phyloP scores from a whole-genome alignment of 2,888 invertebrate species.

The Stenurella melanura region DNA sequence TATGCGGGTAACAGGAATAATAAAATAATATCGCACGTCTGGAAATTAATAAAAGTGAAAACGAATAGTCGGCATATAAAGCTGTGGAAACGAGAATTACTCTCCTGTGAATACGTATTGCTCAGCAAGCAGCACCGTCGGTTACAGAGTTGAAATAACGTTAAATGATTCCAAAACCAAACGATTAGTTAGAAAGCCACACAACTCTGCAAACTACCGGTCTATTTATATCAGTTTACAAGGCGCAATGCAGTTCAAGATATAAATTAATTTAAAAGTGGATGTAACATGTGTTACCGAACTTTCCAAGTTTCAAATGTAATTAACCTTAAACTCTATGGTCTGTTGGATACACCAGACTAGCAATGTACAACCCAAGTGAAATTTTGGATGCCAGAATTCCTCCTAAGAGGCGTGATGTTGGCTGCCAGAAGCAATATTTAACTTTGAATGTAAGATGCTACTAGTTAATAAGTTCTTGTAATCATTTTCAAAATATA shows the following conservation, averaged over 20 bases:
- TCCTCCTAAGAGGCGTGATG: constrained; percentile 24
- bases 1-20: constrained; percentile 11
- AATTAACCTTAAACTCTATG: constrained; percentile 62
- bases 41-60: constrained; percentile 30
- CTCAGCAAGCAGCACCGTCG: constrained; percentile 1
- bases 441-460: constrained; percentile 15
- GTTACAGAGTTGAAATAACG: constrained; percentile 10
- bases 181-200: constrained; percentile 60
- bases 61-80: constrained; percentile 27
- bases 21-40: constrained; percentile 25
- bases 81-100: constrained; percentile 28
- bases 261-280: constrained; percentile 70
- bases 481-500: too few relatives aligned
- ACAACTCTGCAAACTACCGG: constrained; percentile 62
- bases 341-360: constrained; percentile 50
- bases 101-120: constrained; percentile 25
- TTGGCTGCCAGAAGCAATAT: constrained; percentile 18
- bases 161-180: constrained; percentile 57
- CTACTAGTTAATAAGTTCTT: neutral
- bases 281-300: constrained; percentile 66
- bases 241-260: constrained; percentile 66
- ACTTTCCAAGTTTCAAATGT: constrained; percentile 63
- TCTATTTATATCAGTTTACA: constrained; percentile 66
- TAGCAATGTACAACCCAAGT: constrained; percentile 31
- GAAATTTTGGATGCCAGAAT: constrained; percentile 4